Percentiles rank a stretch among this genome's conserved stretches.
These are phyloP conservation scores for Spatulosminthurus flaviceps DNA, from an alignment of 2,888 invertebrate species.

Conservation along the genomic window DNA sequence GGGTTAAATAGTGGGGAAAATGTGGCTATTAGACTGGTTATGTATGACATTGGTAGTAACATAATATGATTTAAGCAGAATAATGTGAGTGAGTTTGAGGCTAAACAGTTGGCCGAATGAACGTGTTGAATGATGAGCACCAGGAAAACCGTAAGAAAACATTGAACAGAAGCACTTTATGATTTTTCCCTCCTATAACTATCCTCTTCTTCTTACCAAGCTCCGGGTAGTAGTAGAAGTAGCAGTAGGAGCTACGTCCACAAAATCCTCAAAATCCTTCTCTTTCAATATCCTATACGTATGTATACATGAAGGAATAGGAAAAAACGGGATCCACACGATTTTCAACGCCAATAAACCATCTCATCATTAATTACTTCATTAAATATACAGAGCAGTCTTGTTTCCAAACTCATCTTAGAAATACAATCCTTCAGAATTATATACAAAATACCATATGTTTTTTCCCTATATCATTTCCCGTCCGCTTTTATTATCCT, in stretches of 20 bases:
- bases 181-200: conserved; percentile 41
- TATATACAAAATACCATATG: background rate
- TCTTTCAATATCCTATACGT: too few species aligned
- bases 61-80: conserved; percentile 15
- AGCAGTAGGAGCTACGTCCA: too few species aligned
- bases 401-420: background rate
- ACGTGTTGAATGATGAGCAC: conserved; percentile 52
- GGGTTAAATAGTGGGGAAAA: conserved; percentile 2
- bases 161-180: conserved; percentile 50
- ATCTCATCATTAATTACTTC: conserved; percentile 49
- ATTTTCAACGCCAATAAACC: conserved; percentile 51
- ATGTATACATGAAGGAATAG: too few species aligned
- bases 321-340: conserved; percentile 1
- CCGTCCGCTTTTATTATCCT: background rate
- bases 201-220: background rate
- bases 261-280: background rate
- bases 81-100: conserved; percentile 37
- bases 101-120: conserved; percentile 46
- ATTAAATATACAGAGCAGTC: conserved; percentile 41
- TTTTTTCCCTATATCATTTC: background rate
- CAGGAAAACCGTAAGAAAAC: conserved; percentile 45
- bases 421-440: conserved; percentile 10
- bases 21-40: conserved; percentile 1
- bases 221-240: too few species aligned
- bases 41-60: background rate